phyloP scores from a whole-genome alignment of 2,888 invertebrate genomes.

The Ophion slaviceki region DNA sequence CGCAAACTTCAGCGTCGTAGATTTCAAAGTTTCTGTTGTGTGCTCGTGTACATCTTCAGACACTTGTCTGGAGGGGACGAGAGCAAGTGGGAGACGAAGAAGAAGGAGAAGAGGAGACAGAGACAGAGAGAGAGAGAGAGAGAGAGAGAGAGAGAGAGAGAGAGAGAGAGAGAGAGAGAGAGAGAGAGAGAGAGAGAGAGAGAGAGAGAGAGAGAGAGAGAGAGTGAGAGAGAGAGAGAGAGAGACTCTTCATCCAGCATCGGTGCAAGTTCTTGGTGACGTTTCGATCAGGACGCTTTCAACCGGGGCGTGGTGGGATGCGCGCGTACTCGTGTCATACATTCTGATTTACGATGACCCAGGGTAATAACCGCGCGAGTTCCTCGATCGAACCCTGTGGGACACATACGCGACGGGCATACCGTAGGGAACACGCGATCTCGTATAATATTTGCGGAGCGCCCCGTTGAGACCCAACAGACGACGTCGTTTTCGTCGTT shows the following conservation, averaged over 20 bases:
- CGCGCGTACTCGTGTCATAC: slow-evolving; percentile 21
- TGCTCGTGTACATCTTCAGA: no score
- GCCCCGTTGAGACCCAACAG: slow-evolving; percentile 16
- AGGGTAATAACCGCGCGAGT: slow-evolving; percentile 54
- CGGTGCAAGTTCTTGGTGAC: neutral
- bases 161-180: no score
- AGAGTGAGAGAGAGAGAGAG: no score
- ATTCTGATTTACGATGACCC: slow-evolving; percentile 60
- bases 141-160: no score
- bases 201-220: no score
- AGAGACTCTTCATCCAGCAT: neutral
- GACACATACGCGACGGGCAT: slow-evolving; percentile 15
- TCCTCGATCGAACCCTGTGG: slow-evolving; percentile 35
- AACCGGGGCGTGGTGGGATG: slow-evolving; percentile 34
- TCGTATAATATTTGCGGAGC: slow-evolving; percentile 43
- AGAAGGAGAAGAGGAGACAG: no score
- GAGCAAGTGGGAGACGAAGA: no score
- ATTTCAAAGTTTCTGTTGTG: no score
- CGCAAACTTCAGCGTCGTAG: no score
- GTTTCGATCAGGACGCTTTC: slow-evolving; percentile 14
- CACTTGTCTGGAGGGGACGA: no score
- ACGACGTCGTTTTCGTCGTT: slow-evolving; percentile 33
- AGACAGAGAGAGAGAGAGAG: no score
- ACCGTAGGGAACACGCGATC: slow-evolving; percentile 63
- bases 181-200: no score